These are phyloP conservation scores for Cercocebus atys DNA, from an alignment of 2,113 vertebrate species.

Conservation along the genomic window DNA sequence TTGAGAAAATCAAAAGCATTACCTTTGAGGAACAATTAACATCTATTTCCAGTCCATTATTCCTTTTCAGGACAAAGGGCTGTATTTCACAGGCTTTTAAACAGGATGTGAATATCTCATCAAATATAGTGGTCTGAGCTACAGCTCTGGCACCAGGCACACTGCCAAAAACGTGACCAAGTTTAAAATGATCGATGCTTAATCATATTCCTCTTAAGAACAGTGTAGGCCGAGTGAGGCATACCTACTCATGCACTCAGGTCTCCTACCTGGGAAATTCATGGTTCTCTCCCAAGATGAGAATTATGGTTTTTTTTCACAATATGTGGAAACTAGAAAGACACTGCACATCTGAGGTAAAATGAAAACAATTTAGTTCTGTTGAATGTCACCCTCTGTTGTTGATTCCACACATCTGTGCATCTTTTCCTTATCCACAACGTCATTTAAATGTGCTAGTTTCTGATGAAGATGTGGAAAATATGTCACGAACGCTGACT, in stretches of 20 bases:
- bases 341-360: slow-evolving; percentile 53
- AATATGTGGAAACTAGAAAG: slow-evolving; percentile 45
- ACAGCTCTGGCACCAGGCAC: neutral
- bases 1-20: slow-evolving; percentile 22
- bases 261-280: neutral
- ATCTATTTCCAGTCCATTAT: neutral
- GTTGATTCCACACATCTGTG: slow-evolving; percentile 70
- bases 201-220: neutral
- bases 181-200: neutral
- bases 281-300: neutral
- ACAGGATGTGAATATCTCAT: neutral
- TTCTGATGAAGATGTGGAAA: slow-evolving; percentile 33
- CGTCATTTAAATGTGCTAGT: slow-evolving; percentile 27
- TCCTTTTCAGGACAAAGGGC: neutral
- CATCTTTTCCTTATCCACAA: slow-evolving; percentile 40
- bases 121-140: neutral
- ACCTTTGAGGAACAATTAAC: slow-evolving; percentile 30
- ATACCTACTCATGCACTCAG: neutral
- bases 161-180: neutral
- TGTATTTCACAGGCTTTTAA: slow-evolving; percentile 27
- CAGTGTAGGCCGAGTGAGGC: neutral
- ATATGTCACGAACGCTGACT: neutral
- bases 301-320: neutral
- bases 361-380: slow-evolving; percentile 72
- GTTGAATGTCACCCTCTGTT: slow-evolving; percentile 75